These are phyloP conservation scores for Drosophila simulans DNA, from an alignment of 1,140 invertebrate species.

Conservation along the genomic window DNA sequence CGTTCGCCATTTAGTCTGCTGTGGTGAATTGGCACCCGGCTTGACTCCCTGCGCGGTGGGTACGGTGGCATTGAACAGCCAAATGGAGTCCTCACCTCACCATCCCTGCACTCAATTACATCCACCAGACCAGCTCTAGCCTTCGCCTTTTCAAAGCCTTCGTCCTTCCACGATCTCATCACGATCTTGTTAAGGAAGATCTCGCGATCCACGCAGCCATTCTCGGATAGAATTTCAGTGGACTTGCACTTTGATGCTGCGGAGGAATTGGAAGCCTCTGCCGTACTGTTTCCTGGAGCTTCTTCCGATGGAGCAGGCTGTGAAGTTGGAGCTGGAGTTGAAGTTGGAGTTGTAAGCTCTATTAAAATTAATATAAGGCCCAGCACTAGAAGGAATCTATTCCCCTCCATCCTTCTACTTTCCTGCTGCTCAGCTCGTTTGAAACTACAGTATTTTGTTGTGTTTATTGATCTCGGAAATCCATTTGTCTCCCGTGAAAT, in stretches of 20 bases:
- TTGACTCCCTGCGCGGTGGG: not conserved
- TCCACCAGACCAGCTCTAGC: not conserved
- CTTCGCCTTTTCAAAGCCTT: slow-evolving; percentile 11
- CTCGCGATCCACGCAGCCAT: slow-evolving; percentile 36
- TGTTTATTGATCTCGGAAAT: not conserved
- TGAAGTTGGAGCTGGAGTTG: not conserved
- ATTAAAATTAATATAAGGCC: not conserved
- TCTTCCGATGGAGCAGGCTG: not conserved
- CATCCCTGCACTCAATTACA: not conserved
- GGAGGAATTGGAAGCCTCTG: no score
- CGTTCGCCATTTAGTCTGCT: slow-evolving; percentile 1
- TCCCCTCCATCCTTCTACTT: not conserved
- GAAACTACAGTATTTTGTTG: not conserved
- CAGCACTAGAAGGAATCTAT: not conserved
- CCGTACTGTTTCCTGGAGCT: not conserved
- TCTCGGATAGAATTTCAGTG: slow-evolving; percentile 15
- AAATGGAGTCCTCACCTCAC: slow-evolving; percentile 21
- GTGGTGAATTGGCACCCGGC: not conserved
- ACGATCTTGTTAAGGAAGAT: slow-evolving; percentile 9
- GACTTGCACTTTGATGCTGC: slow-evolving; percentile 3
- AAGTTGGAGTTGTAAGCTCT: not conserved
- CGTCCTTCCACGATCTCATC: slow-evolving; percentile 14
- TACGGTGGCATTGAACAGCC: slow-evolving; percentile 12
- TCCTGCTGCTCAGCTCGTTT: not conserved
- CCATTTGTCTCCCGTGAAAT: not conserved